Evolutionary conservation across 2,797 vertebrate genomes (phyloP), one percentile per base, ranked within the genome.

Genomic region (Menidia menidia): DNA sequence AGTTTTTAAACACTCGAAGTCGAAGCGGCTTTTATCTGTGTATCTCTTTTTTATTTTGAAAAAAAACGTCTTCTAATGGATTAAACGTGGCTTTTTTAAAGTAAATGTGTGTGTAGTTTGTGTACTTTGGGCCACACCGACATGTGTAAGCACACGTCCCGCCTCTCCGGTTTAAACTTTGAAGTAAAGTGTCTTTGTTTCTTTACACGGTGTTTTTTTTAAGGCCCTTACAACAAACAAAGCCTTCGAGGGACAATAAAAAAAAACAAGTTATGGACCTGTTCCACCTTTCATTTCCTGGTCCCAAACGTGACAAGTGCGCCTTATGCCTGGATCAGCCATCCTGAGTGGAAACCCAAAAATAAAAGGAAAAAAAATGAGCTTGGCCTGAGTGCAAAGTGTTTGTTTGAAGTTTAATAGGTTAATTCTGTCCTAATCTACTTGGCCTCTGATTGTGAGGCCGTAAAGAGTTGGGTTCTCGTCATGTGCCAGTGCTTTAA

Each of bases 1-100:
- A 68, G 71, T 78, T 77, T 6, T 56, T 39, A 58, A 83, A 89
- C n/a, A n/a, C n/a, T n/a, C n/a, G n/a, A n/a, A n/a, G n/a, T n/a
- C n/a, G n/a, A n/a, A n/a, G n/a, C n/a, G n/a, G n/a, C n/a, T n/a
- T n/a, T n/a, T n/a, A n/a, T n/a, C n/a, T n/a, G n/a, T n/a, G n/a
- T n/a, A n/a, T n/a, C n/a, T n/a, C n/a, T n/a, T n/a, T n/a, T n/a
- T n/a, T n/a, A n/a, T n/a, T n/a, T n/a, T n/a, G n/a, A n/a, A n/a
- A n/a, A n/a, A n/a, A n/a, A n/a, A n/a, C n/a, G n/a, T n/a, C n/a
- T n/a, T n/a, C n/a, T n/a, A n/a, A n/a, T n/a, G n/a, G n/a, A n/a
- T n/a, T n/a, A n/a, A n/a, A n/a, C n/a, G n/a, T n/a, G n/a, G 47
- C n/a, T 48, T 8, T 10, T 18, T n/a, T n/a, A n/a, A n/a, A n/a